Percentiles rank a stretch among this genome's conserved stretches.
These are phyloP conservation scores for Heliocidaris erythrogramma DNA, from an alignment of 35 echinoderm and acorn worm genomes.

Conservation along the genomic window DNA sequence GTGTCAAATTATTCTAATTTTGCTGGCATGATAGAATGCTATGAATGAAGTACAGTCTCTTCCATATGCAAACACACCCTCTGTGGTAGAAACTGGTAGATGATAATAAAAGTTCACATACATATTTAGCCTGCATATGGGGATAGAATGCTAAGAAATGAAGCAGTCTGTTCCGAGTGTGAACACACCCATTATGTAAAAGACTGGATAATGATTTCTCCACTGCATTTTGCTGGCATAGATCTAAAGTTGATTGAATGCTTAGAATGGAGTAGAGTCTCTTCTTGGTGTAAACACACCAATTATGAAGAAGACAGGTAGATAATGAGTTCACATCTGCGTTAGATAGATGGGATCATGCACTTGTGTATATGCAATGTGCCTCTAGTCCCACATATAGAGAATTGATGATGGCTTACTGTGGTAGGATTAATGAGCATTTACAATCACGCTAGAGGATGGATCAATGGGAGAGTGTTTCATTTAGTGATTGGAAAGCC, in stretches of 20 bases:
- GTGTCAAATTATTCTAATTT: not conserved
- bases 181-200: too few species aligned
- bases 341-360: not conserved
- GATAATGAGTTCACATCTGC: not conserved
- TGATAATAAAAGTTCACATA: too few species aligned
- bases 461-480: too few species aligned
- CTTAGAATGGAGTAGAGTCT: not conserved
- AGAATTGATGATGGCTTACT: not conserved
- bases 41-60: not conserved
- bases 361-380: not conserved
- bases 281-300: not conserved
- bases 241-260: too few species aligned
- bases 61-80: not conserved
- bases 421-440: not conserved
- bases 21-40: not conserved
- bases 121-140: too few species aligned
- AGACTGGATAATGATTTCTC: too few species aligned
- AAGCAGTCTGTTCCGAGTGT: too few species aligned
- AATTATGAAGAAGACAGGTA: not conserved
- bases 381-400: not conserved
- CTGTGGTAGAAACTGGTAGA: too few species aligned
- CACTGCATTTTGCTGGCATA: too few species aligned
- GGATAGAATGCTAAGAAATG: too few species aligned
- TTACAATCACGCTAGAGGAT: too few species aligned
- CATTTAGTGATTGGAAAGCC: too few species aligned